Evolutionary conservation across 2,888 invertebrate genomes (phyloP).

Genomic region (Adelphocoris suturalis): DNA sequence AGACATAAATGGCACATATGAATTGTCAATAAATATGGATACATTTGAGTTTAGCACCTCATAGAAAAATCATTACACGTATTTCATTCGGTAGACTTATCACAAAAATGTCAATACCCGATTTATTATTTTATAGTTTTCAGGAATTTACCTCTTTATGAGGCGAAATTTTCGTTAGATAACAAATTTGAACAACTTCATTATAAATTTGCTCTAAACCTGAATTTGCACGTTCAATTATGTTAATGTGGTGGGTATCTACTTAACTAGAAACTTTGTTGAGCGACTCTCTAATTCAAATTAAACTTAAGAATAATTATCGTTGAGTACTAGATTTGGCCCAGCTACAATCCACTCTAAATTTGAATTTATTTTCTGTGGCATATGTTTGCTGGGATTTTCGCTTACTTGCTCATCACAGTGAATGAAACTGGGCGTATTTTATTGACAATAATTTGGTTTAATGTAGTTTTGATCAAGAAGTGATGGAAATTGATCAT

Average conservation of each 20-base stretch:
- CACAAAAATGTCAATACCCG: constrained; percentile 28
- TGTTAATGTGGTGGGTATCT: too few relatives aligned
- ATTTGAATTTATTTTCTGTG: too few relatives aligned
- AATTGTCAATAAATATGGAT: constrained; percentile 54
- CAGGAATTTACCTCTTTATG: background rate
- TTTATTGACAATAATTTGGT: background rate
- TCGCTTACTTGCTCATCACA: too few relatives aligned
- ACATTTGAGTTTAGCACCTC: constrained; percentile 29
- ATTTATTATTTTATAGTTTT: background rate
- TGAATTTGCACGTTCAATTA: too few relatives aligned
- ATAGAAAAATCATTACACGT: background rate
- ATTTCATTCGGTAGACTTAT: background rate
- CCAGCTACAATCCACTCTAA: too few relatives aligned
- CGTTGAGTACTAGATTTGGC: too few relatives aligned
- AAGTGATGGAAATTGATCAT: background rate
- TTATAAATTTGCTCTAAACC: too few relatives aligned
- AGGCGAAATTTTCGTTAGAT: background rate
- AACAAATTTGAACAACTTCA: background rate
- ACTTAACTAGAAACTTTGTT: background rate
- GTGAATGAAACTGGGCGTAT: too few relatives aligned
- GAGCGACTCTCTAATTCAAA: background rate
- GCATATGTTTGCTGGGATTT: too few relatives aligned
- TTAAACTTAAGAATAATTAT: background rate
- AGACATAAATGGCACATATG: constrained; percentile 38
- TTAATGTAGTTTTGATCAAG: background rate